Evolutionary conservation across 2,888 invertebrate genomes (phyloP).

Genomic region (Rotaria socialis): DNA sequence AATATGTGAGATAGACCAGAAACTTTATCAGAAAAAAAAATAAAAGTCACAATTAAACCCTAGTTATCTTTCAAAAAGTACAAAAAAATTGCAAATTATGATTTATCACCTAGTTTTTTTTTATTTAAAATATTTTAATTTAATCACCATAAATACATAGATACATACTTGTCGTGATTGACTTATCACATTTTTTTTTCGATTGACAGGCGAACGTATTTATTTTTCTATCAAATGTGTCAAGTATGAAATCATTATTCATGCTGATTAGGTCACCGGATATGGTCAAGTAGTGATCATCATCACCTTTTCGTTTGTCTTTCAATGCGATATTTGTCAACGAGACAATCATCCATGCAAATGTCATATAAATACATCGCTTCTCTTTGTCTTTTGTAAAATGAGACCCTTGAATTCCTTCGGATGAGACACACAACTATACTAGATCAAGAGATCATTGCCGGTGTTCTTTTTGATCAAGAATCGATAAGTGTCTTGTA

Average conservation of each 20-base stretch:
- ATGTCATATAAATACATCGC: not conserved
- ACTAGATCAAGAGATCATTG: not conserved
- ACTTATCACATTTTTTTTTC: not conserved
- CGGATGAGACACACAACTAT: not conserved
- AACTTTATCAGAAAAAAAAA: no score
- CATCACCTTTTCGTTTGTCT: conserved; percentile 3
- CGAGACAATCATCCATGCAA: not conserved
- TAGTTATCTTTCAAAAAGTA: no score
- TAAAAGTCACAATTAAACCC: no score
- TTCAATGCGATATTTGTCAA: not conserved
- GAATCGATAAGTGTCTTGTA: not conserved
- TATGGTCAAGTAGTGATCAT: conserved; percentile 25
- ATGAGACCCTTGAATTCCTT: not conserved
- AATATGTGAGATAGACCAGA: no score
- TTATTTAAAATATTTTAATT: not conserved
- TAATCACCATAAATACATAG: not conserved
- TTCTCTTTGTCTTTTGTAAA: not conserved
- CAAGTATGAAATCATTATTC: not conserved
- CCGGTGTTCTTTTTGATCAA: not conserved
- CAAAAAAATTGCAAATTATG: not conserved
- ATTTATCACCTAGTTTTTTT: not conserved
- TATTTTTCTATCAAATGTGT: not conserved
- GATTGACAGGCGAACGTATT: not conserved
- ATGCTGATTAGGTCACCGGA: not conserved
- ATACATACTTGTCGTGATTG: not conserved